Evolutionary conservation across 2,888 invertebrate species (phyloP), one percentile per base, ranked within the genome.

Genomic region (Scelioninae gen. 1): DNA sequence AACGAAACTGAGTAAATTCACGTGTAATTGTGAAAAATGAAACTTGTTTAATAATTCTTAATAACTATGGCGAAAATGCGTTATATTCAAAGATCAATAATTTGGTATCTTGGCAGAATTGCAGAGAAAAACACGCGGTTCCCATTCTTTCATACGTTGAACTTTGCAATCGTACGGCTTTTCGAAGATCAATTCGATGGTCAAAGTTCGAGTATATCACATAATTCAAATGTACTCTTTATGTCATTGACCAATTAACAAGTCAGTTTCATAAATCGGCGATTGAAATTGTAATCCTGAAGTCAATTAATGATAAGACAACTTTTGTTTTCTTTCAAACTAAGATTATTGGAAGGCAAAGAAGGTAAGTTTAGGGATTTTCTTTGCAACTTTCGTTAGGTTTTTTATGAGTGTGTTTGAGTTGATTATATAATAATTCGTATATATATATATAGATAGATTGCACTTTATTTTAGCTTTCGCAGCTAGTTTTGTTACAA

Each of bases 141-240:
- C 49, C 60, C 23, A n/a, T 29, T 65, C 51, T 34, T 34, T 23
- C 10, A 34, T 56, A 13, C 45, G 45, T 11, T 65, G 75, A 75
- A 75, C 75, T 66, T 75, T 75, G 75, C 56, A n/a, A 40, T 49
- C 47, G 23, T 49, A 43, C 16, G 29, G 66, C 63, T 65, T 75
- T 65, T 75, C 65, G 53, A 75, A 75, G 53, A 45, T 65, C 38
- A 53, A 65, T 58, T 58, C 29, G 38, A 55, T 31, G 56, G 34
- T 56, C 75, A 66, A 75, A 75, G 75, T 75, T 65, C 65, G 49
- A 15, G n/a, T 40, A 45, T 47, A 31, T 47, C 56, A 47, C 65
- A 34, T 53, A 65, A 58, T 16, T 68, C n/a, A 58, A 69, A 58
- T 68, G 32, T 45, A 11, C 49, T 38, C 49, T 74, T 55, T 58